These are phyloP conservation scores for Diplolepis rosae DNA, from an alignment of 2,888 invertebrate species.

Conservation along the genomic window DNA sequence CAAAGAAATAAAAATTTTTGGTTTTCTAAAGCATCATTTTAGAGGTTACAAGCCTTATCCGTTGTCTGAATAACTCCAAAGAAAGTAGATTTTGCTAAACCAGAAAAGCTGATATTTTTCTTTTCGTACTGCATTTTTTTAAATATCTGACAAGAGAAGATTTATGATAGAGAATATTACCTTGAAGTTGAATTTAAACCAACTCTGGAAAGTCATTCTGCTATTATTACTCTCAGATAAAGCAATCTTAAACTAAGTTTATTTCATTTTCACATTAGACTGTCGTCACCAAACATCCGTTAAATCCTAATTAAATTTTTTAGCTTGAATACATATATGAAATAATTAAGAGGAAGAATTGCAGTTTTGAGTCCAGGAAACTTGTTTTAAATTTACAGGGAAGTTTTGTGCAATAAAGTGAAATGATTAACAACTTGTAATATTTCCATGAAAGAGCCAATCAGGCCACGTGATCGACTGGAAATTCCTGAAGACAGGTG, in stretches of 20 bases:
- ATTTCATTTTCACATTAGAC: not conserved
- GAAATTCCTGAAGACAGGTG: slow-evolving; percentile 26
- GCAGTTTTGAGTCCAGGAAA: no score
- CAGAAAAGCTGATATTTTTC: not conserved
- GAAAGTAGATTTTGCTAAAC: slow-evolving; percentile 18
- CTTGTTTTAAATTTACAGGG: no score
- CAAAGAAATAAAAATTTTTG: slow-evolving; percentile 2
- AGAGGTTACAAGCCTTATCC: slow-evolving; percentile 11
- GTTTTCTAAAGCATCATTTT: not conserved
- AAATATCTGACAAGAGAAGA: slow-evolving; percentile 4
- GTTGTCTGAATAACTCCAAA: not conserved
- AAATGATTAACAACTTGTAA: not conserved
- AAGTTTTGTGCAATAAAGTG: no score
- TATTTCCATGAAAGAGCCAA: not conserved
- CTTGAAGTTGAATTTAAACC: slow-evolving; percentile 6
- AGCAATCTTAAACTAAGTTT: slow-evolving; percentile 8
- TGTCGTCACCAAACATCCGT: not conserved
- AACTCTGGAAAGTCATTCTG: not conserved
- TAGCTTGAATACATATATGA: no score
- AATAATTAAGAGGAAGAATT: no score
- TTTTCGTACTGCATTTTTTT: not conserved
- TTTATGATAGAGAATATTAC: slow-evolving; percentile 20
- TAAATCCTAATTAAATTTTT: not conserved
- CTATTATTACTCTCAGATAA: not conserved
- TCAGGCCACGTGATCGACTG: slow-evolving; percentile 17